Percentiles rank a stretch among this genome's conserved stretches.
phyloP scores from a whole-genome alignment of 2,113 vertebrate genomes.

The Notechis scutatus region DNA sequence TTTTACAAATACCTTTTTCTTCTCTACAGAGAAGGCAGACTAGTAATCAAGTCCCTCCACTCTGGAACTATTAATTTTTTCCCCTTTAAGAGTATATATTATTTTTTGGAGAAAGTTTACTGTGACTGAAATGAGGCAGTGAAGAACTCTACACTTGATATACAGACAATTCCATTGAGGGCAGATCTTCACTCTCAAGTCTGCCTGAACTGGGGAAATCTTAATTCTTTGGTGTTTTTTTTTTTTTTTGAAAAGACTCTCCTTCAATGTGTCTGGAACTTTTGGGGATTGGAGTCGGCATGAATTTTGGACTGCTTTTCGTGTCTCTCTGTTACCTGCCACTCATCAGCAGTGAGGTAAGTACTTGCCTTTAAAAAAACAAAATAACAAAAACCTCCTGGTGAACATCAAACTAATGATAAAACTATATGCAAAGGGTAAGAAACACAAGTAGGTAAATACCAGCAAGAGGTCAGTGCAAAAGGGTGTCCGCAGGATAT shows the following conservation, averaged over 20 bases:
- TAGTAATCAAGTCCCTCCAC: not conserved
- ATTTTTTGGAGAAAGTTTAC: not conserved
- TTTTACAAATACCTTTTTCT: not conserved
- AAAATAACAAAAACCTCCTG: not conserved
- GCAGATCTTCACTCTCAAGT: slow-evolving; percentile 31
- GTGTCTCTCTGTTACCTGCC: slow-evolving; percentile 66
- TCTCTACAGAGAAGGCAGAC: slow-evolving; percentile 36
- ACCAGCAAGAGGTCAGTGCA: not conserved
- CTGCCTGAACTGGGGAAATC: not conserved
- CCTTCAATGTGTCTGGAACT: slow-evolving; percentile 64
- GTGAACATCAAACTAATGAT: not conserved
- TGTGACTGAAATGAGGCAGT: slow-evolving; percentile 37
- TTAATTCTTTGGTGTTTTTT: not conserved
- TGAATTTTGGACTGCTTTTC: slow-evolving; percentile 68
- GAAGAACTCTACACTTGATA: slow-evolving; percentile 47
- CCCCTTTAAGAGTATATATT: slow-evolving; percentile 9
- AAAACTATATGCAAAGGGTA: not conserved
- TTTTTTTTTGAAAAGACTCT: slow-evolving; percentile 27
- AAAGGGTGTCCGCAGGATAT: not conserved
- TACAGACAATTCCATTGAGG: slow-evolving; percentile 35
- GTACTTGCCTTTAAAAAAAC: slow-evolving; percentile 21
- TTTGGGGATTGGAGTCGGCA: slow-evolving; percentile 59
- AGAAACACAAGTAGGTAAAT: not conserved
- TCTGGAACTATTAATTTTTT: not conserved
- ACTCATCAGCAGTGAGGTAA: slow-evolving; percentile 66